These are phyloP conservation scores for Euplagia quadripunctaria DNA, from an alignment of 2,888 invertebrate species.

Conservation along the genomic window DNA sequence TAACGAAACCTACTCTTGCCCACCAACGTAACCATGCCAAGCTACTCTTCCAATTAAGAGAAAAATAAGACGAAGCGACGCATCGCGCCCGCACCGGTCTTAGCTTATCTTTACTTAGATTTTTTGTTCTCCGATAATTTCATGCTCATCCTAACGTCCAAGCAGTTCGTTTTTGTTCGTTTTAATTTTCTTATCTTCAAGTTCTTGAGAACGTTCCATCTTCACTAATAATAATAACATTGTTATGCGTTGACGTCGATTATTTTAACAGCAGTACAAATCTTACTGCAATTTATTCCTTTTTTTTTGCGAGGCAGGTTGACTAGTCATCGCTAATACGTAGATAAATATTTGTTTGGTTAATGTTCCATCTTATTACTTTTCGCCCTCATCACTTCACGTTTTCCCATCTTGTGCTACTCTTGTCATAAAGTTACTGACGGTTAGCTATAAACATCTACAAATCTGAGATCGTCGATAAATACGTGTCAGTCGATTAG, in stretches of 20 bases:
- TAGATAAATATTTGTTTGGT: slow-evolving; percentile 34
- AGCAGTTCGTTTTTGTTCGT: slow-evolving; percentile 46
- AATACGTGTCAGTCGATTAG: no score
- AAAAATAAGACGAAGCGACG: slow-evolving; percentile 51
- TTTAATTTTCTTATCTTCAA: slow-evolving; percentile 36
- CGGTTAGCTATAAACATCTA: no score
- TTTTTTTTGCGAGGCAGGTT: slow-evolving; percentile 49
- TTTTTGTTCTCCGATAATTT: slow-evolving; percentile 61
- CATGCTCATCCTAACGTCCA: slow-evolving; percentile 55
- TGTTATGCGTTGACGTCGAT: slow-evolving; percentile 47
- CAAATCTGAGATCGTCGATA: no score
- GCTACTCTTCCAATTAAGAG: slow-evolving; percentile 52
- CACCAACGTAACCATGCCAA: slow-evolving; percentile 43
- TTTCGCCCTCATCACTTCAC: slow-evolving; percentile 25
- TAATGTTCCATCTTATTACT: slow-evolving; percentile 22
- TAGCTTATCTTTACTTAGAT: slow-evolving; percentile 52
- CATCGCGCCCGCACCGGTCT: slow-evolving; percentile 52
- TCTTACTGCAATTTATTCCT: slow-evolving; percentile 49
- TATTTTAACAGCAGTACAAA: slow-evolving; percentile 50
- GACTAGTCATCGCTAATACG: slow-evolving; percentile 29
- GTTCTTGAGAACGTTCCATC: slow-evolving; percentile 34
- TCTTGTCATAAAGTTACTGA: no score
- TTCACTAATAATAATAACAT: slow-evolving; percentile 46
- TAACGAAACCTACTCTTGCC: slow-evolving; percentile 41
- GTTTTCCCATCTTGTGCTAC: no score